These are phyloP conservation scores for Hemaris fuciformis DNA, from an alignment of 2,888 invertebrate genomes.

Conservation along the genomic window DNA sequence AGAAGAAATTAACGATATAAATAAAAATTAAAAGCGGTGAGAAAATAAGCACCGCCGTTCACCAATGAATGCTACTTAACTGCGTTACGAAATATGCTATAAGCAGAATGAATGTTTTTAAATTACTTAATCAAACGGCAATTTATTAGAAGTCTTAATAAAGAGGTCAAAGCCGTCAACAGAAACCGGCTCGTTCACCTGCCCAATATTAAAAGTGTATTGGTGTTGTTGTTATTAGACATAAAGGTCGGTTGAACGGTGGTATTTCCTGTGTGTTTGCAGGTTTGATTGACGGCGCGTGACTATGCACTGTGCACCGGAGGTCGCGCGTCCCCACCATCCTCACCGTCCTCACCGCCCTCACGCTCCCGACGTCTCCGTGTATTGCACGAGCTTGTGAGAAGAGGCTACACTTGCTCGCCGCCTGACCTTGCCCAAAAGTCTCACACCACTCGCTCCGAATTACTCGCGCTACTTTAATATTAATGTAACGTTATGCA, in stretches of 20 bases:
- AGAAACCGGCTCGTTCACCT: not conserved
- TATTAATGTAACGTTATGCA: slow-evolving; percentile 3
- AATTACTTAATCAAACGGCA: not conserved
- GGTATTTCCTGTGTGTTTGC: not conserved
- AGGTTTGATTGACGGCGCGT: not conserved
- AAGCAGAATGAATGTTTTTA: not conserved
- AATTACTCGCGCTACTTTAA: not conserved
- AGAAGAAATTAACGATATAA: too few relatives aligned
- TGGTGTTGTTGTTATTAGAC: not conserved
- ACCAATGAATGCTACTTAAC: too few relatives aligned
- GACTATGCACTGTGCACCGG: too few relatives aligned
- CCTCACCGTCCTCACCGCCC: too few relatives aligned
- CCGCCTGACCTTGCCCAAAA: not conserved
- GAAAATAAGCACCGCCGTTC: too few relatives aligned
- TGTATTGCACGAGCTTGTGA: too few relatives aligned
- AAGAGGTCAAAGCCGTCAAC: slow-evolving; percentile 1
- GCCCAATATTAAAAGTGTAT: not conserved
- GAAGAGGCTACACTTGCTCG: not conserved
- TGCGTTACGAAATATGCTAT: not conserved
- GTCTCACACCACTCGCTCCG: not conserved
- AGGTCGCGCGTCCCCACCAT: not conserved
- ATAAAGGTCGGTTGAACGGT: not conserved
- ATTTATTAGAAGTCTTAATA: not conserved
- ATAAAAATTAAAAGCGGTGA: too few relatives aligned
- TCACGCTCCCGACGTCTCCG: too few relatives aligned